Conservation (phyloP, 2,888 invertebrate genomes). For the Diloba caeruleocephala region DNA sequence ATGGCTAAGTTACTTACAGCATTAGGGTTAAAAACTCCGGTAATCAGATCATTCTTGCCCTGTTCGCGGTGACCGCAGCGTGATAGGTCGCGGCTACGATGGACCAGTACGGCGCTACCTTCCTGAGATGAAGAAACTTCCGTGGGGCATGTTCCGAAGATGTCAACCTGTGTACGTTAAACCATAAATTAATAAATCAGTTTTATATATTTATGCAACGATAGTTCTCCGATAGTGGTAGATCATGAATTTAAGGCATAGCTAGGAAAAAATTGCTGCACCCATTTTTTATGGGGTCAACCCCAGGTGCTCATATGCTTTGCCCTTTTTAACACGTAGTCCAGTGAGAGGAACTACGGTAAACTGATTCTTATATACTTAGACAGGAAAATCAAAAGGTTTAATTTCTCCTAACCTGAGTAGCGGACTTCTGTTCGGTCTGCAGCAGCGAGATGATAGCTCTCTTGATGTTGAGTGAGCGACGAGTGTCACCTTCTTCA, state of each 20-base stretch:
- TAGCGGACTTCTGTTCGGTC: constrained; percentile 86
- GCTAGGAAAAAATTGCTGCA: too few species aligned
- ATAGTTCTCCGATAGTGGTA: too few species aligned
- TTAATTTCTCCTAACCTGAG: constrained; percentile 68
- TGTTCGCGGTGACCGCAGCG: constrained; percentile 93
- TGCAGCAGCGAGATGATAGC: constrained; percentile 95
- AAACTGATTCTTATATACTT: too few species aligned
- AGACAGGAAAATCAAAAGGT: too few species aligned
- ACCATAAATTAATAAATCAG: too few species aligned
- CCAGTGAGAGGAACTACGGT: too few species aligned
- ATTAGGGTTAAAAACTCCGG: constrained; percentile 83
- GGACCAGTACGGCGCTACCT: constrained; percentile 87
- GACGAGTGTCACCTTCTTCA: constrained; percentile 91
- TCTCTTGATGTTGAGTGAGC: constrained; percentile 96
- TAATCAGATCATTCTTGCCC: constrained; percentile 89
- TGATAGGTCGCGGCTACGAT: constrained; percentile 92
- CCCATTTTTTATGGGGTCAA: too few species aligned
- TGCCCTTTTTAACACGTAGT: too few species aligned
- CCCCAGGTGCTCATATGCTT: too few species aligned
- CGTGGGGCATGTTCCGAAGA: constrained; percentile 95
- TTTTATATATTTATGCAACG: too few species aligned
- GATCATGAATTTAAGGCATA: too few species aligned
- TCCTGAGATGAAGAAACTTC: constrained; percentile 89
- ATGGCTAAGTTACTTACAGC: constrained; percentile 79
- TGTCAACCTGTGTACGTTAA: constrained; percentile 93